phyloP scores from a whole-genome alignment of 2,888 invertebrate species.

The Brachyptera risi region DNA sequence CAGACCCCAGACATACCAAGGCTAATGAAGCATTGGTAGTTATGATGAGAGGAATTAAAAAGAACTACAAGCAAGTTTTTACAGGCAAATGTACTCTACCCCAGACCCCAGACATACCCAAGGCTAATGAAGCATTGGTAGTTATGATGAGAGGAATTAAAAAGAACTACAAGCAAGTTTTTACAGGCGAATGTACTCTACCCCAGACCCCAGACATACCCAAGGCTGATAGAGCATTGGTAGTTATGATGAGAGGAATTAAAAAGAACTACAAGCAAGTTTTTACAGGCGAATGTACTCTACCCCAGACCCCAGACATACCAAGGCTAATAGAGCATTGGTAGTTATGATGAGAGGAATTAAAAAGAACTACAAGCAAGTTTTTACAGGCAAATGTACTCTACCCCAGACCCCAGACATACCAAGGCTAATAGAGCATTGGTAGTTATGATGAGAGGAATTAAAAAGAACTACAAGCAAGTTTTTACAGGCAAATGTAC shows the following conservation, averaged over 20 bases:
- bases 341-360: slow-evolving; percentile 17
- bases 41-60: slow-evolving; percentile 19
- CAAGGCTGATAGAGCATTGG: neutral
- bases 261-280: slow-evolving; percentile 18
- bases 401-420: too few relatives aligned
- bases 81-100: too few relatives aligned
- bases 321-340: neutral
- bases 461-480: slow-evolving; percentile 16
- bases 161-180: slow-evolving; percentile 14
- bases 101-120: too few relatives aligned
- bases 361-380: slow-evolving; percentile 16
- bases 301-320: too few relatives aligned
- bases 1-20: too few relatives aligned
- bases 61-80: slow-evolving; percentile 15
- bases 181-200: too few relatives aligned
- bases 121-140: neutral
- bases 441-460: slow-evolving; percentile 15
- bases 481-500: too few relatives aligned
- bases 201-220: too few relatives aligned
- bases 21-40: neutral
- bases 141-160: slow-evolving; percentile 20
- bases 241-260: slow-evolving; percentile 16
- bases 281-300: too few relatives aligned
- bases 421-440: neutral
- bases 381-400: too few relatives aligned